Evolutionary conservation across 2,113 vertebrate genomes (phyloP).

Genomic region (Apus apus): DNA sequence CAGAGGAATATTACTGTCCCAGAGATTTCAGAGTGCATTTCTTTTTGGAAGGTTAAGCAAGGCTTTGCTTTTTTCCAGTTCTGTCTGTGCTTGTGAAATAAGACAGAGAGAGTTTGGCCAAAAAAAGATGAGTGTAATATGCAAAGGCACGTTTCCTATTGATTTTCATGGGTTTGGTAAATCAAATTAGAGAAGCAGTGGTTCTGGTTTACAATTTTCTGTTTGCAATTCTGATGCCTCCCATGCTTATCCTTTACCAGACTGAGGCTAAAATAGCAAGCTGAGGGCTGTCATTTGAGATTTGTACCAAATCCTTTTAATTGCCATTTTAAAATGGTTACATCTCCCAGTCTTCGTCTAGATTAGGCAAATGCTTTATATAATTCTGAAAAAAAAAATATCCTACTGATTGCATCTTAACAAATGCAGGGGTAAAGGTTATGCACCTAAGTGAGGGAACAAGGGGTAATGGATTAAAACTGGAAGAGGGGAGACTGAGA

Average conservation of each 20-base stretch:
- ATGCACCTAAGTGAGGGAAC: too few species aligned
- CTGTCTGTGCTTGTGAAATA: neutral
- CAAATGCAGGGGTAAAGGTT: neutral
- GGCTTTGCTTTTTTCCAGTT: neutral
- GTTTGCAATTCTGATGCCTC: neutral
- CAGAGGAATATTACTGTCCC: neutral
- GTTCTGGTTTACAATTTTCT: neutral
- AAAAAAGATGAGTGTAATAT: neutral
- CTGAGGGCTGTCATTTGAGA: neutral
- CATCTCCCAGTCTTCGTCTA: neutral
- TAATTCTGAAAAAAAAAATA: neutral
- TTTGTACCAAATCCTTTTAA: neutral
- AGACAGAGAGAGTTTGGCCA: neutral
- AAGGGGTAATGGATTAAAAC: too few species aligned
- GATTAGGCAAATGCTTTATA: neutral
- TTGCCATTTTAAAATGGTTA: neutral
- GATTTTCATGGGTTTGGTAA: neutral
- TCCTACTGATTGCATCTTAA: rapidly evolving
- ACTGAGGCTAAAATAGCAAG: neutral
- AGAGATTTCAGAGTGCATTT: neutral
- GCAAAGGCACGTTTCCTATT: neutral
- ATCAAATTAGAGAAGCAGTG: neutral
- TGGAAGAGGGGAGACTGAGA: too few species aligned
- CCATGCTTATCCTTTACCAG: neutral
- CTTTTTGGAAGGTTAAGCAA: neutral